Base-by-base conservation (phyloP, 2,888 invertebrate species). In the Gandaritis pyraliata region DNA sequence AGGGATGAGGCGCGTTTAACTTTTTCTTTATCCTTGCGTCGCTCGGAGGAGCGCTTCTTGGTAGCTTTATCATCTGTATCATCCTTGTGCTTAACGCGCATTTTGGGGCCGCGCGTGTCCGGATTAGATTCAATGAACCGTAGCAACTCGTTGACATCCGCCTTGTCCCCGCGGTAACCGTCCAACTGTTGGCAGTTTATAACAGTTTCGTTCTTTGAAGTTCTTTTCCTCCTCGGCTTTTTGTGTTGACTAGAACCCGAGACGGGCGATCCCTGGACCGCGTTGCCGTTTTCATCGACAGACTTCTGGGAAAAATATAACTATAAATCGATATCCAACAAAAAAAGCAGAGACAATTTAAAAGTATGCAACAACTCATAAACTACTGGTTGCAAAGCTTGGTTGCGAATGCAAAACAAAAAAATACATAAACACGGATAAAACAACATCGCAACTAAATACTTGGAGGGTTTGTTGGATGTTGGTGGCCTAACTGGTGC, bases 231-330 rank as follows among this genome's bases (percentile, higher is more conserved):
- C 67, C 91, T 77, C 62, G 87, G 88, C 82, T 94, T 92, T 86
- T 94, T 93, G 74, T 91, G 87, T 75, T 91, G 92, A 81, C 89
- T 89, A 78, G 88, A 86, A 66, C 88, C 90, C 72, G 88, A 85
- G 69, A 86, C 82, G 56, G 89, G 86, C 58, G 92, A 89, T 75
- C 83, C 93, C 77, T 94, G 94, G 58, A 96, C 89, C 39, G 96
- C 94, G 83, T 97, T 97, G 65, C 96, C 96, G 81, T 96, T 97
- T 88, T 97, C 97, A 87, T 97, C 97, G 65, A 95, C 90, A 66
- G 95, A 93, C 85, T 95, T 95, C 93, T 94, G 58, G 38, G 93
- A 93, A 68, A 72, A 33, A 1, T 2, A 11, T 10, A 11, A 33
- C 4, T 33, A 33, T 33, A 33, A 33, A 33, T 33, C 8, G 3